Base-by-base conservation (phyloP, 2,888 invertebrate genomes). In the Salpingus planirostris region DNA sequence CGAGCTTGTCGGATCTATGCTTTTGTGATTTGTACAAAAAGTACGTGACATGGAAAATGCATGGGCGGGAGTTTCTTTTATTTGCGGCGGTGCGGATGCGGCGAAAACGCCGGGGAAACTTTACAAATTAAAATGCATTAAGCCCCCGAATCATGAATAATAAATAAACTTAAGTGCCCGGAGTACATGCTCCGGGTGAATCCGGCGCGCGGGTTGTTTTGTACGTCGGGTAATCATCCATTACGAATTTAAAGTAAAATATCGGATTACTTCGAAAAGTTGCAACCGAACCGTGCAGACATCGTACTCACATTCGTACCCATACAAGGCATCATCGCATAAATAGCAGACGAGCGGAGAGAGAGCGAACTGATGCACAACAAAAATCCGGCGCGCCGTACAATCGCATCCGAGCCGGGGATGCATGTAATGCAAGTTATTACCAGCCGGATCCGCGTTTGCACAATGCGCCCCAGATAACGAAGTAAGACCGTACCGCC, bases 11-110 rank as follows among this genome's bases (percentile, higher is more conserved):
- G 52, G 54, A 55, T 53, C 51, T 50, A 48, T 52, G 55, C 52
- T 55, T 51, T 54, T 49, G 53, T 52, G 55, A 55, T 56, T 55
- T 46, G 50, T 44, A 52, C 54, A 54, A 55, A 55, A 54, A 54
- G 43, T 52, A 52, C 54, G 51, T 50, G 52, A 55, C 52, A 49
- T 48, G 53, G 52, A 53, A 56, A 55, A 50, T 49, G 43, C 46
- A 50, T 46, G 46, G 31, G 37, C 40, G 39, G n/a, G 26, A 7
- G 8, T 7, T 37, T 33, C 38, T 40, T 44, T 38, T 41, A 38
- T 43, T 43, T 41, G 33, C 38, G 13, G 11, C 27, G 29, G 21
- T 37, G 39, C 35, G 40, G 31, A 38, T 42, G 38, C 38, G 39
- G 40, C 43, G 41, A 43, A 43, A 44, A 42, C 40, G 38, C 36